phyloP scores from a whole-genome alignment of 2,888 invertebrate genomes.

The Boloria selene region DNA sequence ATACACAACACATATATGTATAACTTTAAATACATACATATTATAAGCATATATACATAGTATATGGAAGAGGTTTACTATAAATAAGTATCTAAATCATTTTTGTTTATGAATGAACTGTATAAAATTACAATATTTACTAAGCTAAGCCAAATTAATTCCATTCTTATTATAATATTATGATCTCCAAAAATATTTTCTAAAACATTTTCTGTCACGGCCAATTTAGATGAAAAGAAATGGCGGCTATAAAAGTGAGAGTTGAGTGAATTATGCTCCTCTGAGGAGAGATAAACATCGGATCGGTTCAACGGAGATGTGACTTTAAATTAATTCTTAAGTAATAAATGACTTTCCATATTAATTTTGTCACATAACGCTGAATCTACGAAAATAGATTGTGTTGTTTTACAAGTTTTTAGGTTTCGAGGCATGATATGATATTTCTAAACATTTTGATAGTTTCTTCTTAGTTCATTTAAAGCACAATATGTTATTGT shows the following conservation, averaged over 20 bases:
- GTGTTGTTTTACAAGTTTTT: not conserved
- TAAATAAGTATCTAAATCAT: too few species aligned
- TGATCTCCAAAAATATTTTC: conserved; percentile 20
- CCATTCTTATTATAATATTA: conserved; percentile 4
- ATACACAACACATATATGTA: too few species aligned
- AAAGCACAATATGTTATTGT: too few species aligned
- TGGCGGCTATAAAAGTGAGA: conserved; percentile 45
- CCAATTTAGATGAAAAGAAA: conserved; percentile 43
- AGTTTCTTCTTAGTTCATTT: too few species aligned
- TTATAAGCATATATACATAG: too few species aligned
- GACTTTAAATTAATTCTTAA: conserved; percentile 42
- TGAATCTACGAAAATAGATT: not conserved
- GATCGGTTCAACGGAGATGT: conserved; percentile 40
- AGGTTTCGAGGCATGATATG: too few species aligned
- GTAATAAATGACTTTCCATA: conserved; percentile 14
- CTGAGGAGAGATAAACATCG: conserved; percentile 44
- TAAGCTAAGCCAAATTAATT: not conserved
- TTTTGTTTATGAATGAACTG: too few species aligned
- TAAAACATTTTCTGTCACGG: conserved; percentile 33
- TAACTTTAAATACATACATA: too few species aligned
- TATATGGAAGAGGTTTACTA: too few species aligned
- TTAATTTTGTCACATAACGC: conserved; percentile 8
- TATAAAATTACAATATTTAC: too few species aligned
- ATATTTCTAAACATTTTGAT: too few species aligned
- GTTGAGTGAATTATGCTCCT: conserved; percentile 47